A percentile compares a stretch with the other conserved stretches of the same genome.
Conservation (phyloP, 2,797 vertebrate genomes). For the Mico argentatus region DNA sequence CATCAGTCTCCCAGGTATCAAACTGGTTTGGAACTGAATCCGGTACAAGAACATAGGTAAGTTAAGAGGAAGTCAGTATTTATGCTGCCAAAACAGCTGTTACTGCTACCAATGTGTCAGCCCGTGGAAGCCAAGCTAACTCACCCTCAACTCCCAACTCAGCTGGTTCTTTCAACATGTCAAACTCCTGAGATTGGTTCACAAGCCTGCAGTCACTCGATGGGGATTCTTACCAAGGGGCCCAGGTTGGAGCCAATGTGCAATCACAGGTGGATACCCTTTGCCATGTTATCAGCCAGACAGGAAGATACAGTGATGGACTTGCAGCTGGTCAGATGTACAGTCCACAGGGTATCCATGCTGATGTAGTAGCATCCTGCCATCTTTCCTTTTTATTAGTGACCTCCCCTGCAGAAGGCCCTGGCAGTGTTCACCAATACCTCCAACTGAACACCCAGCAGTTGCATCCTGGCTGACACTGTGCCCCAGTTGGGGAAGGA, state of each 20-base stretch:
- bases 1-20: conserved; percentile 96
- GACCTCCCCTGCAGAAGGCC: conserved; percentile 99
- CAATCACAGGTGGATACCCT: conserved; percentile 99
- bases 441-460: conserved; percentile 96
- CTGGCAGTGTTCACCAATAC: conserved; percentile 99
- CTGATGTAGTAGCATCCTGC: conserved; percentile 83
- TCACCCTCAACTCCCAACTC: conserved; percentile 99
- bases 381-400: conserved; percentile 75
- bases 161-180: conserved; percentile 99
- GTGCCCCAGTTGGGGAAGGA: conserved; percentile 79
- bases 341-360: conserved; percentile 99
- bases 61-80: conserved; percentile 99
- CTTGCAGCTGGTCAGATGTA: conserved; percentile 99
- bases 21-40: conserved; percentile 99
- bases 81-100: conserved; percentile 99
- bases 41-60: conserved; percentile 99
- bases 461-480: conserved; percentile 85
- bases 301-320: conserved; percentile 99
- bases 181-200: conserved; percentile 99
- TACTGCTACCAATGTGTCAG: conserved; percentile 96
- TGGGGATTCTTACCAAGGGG: conserved; percentile 99
- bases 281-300: conserved; percentile 99
- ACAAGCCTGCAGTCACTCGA: conserved; percentile 99
- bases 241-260: conserved; percentile 99
- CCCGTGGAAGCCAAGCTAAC: conserved; percentile 99